These are phyloP conservation scores for Philonicus albiceps DNA, from an alignment of 2,888 invertebrate species.

Conservation along the genomic window DNA sequence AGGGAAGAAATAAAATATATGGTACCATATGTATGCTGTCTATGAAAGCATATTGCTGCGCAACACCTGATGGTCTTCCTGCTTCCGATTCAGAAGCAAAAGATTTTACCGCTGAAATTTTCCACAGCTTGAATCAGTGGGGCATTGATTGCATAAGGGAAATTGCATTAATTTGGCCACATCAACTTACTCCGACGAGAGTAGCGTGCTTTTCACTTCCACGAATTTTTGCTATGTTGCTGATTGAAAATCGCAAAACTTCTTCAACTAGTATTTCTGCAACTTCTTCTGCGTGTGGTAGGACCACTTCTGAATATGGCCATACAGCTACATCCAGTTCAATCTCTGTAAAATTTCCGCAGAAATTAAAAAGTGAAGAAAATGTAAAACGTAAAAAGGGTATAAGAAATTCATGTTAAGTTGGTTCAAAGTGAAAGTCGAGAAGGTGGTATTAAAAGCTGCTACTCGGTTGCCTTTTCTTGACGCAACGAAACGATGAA, in stretches of 20 bases:
- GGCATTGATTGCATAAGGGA: background rate
- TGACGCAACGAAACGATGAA: background rate
- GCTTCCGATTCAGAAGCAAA: background rate
- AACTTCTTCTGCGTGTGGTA: background rate
- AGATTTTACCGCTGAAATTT: background rate
- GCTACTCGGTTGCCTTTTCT: background rate
- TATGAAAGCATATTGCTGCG: background rate
- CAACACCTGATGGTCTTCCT: background rate
- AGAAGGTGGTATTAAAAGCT: background rate
- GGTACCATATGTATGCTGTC: too few species aligned
- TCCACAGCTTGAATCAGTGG: background rate
- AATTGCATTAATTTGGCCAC: background rate
- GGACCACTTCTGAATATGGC: background rate
- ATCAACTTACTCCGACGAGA: background rate
- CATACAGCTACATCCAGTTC: background rate
- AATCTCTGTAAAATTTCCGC: background rate
- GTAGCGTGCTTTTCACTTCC: background rate
- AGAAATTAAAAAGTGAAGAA: background rate
- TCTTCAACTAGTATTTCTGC: background rate
- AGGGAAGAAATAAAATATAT: background rate
- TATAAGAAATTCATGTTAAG: background rate
- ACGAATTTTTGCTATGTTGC: background rate
- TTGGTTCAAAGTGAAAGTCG: background rate
- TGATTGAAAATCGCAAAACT: background rate
- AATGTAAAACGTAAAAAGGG: background rate